Evolutionary conservation across 2,797 vertebrate species (phyloP).

Genomic region (Alfaro cultratus): DNA sequence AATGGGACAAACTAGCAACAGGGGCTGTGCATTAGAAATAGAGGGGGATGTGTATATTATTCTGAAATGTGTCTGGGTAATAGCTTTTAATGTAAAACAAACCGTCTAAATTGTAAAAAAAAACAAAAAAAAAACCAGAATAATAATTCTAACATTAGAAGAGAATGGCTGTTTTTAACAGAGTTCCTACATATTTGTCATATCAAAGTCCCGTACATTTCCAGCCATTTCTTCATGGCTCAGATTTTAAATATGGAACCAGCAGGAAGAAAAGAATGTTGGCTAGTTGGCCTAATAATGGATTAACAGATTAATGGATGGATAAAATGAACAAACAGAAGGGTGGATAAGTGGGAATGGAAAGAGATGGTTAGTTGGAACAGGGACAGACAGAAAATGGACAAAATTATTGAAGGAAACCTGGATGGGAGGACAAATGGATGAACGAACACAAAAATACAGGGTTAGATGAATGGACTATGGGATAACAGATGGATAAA

Average conservation of each 20-base stretch:
- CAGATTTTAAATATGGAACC: background rate
- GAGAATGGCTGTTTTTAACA: background rate
- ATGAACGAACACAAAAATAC: background rate
- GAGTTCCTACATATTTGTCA: background rate
- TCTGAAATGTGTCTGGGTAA: background rate
- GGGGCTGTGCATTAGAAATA: background rate
- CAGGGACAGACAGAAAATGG: background rate
- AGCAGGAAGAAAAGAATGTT: background rate
- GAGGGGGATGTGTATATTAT: background rate
- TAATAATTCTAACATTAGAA: background rate
- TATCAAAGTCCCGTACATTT: background rate
- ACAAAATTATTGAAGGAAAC: background rate
- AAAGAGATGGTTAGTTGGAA: background rate
- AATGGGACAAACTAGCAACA: conserved; percentile 3
- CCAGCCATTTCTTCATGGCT: background rate
- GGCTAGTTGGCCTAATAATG: background rate
- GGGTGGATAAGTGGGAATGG: background rate
- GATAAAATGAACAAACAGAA: background rate
- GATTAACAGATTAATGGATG: background rate
- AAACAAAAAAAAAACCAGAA: background rate
- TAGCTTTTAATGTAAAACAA: background rate
- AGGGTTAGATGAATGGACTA: background rate
- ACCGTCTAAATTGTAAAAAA: background rate
- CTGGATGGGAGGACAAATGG: background rate
- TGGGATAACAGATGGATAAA: background rate